phyloP scores from a whole-genome alignment of 2,888 invertebrate genomes.

The Dugesia japonica region DNA sequence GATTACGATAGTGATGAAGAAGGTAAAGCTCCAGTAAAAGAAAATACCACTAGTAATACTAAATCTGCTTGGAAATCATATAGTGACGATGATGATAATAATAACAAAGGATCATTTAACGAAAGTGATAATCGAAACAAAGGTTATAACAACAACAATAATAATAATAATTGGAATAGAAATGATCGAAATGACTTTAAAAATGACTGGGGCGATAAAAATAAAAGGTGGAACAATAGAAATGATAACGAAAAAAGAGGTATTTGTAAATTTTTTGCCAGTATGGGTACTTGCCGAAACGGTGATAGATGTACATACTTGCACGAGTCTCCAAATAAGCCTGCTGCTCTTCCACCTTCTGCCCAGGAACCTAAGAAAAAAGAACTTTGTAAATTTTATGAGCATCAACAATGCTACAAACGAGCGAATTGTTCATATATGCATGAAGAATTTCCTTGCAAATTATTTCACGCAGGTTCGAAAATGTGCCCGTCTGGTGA shows the following conservation, averaged over 20 bases:
- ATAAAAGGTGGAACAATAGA: not conserved
- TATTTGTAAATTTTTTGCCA: conserved; percentile 33
- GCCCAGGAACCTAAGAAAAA: conserved; percentile 58
- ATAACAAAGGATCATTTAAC: not conserved
- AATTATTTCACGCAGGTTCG: conserved; percentile 75
- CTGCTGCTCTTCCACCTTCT: not conserved
- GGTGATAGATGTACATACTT: conserved; percentile 71
- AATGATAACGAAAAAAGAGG: not conserved
- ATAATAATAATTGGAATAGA: not conserved
- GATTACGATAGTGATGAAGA: not conserved
- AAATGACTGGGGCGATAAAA: not conserved
- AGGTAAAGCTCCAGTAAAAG: not conserved
- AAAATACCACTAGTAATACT: not conserved
- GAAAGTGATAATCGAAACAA: not conserved
- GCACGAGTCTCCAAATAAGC: conserved; percentile 59
- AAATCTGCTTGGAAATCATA: not conserved
- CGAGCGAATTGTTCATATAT: conserved; percentile 83
- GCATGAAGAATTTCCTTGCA: conserved; percentile 84
- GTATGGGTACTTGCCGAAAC: conserved; percentile 41
- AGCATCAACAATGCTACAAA: conserved; percentile 84
- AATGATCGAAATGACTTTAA: not conserved
- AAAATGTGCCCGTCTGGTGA: conserved; percentile 57
- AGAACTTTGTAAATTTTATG: conserved; percentile 86
- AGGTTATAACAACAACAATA: not conserved
- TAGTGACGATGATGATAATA: not conserved